A percentile compares a stretch with the other conserved stretches of the same genome.
Conservation (phyloP, 30 jellyfish, hydroid and myxozoan genomes). For the Rhopilema esculentum region DNA sequence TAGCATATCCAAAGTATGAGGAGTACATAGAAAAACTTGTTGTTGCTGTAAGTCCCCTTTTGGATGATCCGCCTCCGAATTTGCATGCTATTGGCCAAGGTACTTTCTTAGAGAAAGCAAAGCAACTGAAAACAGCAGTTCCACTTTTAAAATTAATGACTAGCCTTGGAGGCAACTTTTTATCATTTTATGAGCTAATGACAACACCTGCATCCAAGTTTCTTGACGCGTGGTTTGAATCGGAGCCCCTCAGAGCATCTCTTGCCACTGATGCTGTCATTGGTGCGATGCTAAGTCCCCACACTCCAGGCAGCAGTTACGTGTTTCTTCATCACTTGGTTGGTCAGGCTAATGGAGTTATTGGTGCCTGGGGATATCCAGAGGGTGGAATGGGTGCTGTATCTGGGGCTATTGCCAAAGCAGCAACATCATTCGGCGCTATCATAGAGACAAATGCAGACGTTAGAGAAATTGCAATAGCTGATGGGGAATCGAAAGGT, state of each 20-base stretch:
- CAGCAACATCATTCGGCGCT: slow-evolving; percentile 52
- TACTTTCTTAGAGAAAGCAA: slow-evolving; percentile 1
- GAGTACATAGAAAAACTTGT: slow-evolving; percentile 47
- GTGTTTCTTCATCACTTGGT: slow-evolving; percentile 62
- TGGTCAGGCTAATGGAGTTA: slow-evolving; percentile 63
- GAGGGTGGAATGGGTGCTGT: slow-evolving; percentile 83
- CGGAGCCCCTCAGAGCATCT: slow-evolving; percentile 58
- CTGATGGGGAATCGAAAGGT: slow-evolving; percentile 27
- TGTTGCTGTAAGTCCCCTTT: slow-evolving; percentile 51
- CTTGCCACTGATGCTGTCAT: slow-evolving; percentile 61
- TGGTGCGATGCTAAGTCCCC: slow-evolving; percentile 70
- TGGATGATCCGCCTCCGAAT: slow-evolving; percentile 72
- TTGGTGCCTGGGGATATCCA: slow-evolving; percentile 74
- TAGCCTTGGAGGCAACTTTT: slow-evolving; percentile 36
- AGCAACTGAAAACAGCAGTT: slow-evolving; percentile 13
- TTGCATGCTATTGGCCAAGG: slow-evolving; percentile 38
- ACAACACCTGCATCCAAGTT: slow-evolving; percentile 68
- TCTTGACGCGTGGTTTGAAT: slow-evolving; percentile 64
- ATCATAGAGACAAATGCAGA: slow-evolving; percentile 50
- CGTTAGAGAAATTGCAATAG: slow-evolving; percentile 37
- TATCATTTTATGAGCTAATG: slow-evolving; percentile 59
- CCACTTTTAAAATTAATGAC: slow-evolving; percentile 42
- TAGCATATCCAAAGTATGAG: slow-evolving; percentile 53
- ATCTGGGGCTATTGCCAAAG: slow-evolving; percentile 47
- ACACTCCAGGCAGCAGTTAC: slow-evolving; percentile 73